Evolutionary conservation across 2,797 vertebrate species (phyloP).

Genomic region (Falco peregrinus): DNA sequence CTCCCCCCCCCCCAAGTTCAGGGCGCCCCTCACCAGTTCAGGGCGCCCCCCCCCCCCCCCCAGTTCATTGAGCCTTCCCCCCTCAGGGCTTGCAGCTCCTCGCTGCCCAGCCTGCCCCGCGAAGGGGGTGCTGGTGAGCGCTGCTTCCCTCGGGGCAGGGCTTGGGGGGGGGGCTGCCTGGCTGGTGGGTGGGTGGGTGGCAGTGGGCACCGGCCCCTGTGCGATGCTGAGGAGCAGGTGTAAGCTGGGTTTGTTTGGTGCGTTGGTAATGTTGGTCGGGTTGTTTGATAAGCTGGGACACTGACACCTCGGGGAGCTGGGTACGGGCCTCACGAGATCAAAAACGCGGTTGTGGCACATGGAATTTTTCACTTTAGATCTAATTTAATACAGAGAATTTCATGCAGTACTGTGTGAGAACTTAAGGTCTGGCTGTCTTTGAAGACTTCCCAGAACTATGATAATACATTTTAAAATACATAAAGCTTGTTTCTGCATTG

Average conservation of each 20-base stretch:
- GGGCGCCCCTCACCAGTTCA: too few relatives aligned
- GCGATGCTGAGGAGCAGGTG: rapidly evolving
- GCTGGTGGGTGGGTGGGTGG: too few relatives aligned
- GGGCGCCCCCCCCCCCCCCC: too few relatives aligned
- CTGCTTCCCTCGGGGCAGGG: rapidly evolving
- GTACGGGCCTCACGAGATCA: rapidly evolving
- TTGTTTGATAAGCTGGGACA: too few relatives aligned
- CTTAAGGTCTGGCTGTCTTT: background rate
- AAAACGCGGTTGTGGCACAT: rapidly evolving
- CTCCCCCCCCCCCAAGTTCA: too few relatives aligned
- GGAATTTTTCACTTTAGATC: rapidly evolving
- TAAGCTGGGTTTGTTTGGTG: rapidly evolving
- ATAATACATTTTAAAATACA: background rate
- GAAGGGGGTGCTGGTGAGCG: rapidly evolving
- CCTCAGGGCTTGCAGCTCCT: background rate
- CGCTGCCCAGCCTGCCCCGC: too few relatives aligned
- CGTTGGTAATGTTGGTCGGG: rapidly evolving
- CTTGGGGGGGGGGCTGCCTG: background rate
- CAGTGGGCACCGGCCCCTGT: rapidly evolving
- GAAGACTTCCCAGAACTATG: background rate
- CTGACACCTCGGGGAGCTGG: background rate
- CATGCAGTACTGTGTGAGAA: background rate
- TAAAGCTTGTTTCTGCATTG: background rate
- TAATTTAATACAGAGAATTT: background rate
- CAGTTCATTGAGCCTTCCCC: too few relatives aligned